phyloP scores from a whole-genome alignment of 2,888 invertebrate species.

The Dusona sp. region DNA sequence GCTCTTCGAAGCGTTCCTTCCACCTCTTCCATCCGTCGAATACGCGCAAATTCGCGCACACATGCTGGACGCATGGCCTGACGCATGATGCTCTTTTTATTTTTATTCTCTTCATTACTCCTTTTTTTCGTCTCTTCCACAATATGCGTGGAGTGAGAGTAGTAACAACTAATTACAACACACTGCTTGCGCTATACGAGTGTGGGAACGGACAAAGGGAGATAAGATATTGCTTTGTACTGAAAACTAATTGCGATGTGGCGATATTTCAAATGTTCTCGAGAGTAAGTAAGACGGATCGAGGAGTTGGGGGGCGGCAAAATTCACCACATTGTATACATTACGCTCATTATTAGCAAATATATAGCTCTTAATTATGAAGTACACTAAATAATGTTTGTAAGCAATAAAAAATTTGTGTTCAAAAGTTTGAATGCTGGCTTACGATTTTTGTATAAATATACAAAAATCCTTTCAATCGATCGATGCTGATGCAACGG shows the following conservation, averaged over 20 bases:
- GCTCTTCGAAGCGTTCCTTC: constrained; percentile 47
- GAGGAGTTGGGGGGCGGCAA: constrained; percentile 13
- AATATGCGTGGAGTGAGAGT: constrained; percentile 56
- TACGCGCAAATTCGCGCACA: constrained; percentile 57
- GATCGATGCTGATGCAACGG: background rate
- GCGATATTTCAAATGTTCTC: constrained; percentile 76
- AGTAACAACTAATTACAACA: constrained; percentile 70
- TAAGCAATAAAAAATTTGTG: background rate
- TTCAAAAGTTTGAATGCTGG: background rate
- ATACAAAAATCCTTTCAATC: background rate
- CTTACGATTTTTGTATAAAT: background rate
- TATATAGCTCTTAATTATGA: background rate
- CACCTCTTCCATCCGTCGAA: constrained; percentile 27
- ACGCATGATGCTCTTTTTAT: constrained; percentile 31
- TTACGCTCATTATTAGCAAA: background rate
- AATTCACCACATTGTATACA: constrained; percentile 29
- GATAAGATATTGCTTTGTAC: constrained; percentile 79
- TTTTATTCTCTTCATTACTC: constrained; percentile 8
- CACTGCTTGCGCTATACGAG: constrained; percentile 31
- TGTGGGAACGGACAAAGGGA: constrained; percentile 76
- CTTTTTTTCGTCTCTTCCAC: constrained; percentile 48
- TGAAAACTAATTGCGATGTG: constrained; percentile 78
- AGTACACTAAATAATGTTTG: constrained; percentile 2
- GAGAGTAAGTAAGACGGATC: constrained; percentile 15
- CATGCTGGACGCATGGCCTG: constrained; percentile 60